Conservation (phyloP, 2,113 vertebrate species). For the Rattus rattus region DNA sequence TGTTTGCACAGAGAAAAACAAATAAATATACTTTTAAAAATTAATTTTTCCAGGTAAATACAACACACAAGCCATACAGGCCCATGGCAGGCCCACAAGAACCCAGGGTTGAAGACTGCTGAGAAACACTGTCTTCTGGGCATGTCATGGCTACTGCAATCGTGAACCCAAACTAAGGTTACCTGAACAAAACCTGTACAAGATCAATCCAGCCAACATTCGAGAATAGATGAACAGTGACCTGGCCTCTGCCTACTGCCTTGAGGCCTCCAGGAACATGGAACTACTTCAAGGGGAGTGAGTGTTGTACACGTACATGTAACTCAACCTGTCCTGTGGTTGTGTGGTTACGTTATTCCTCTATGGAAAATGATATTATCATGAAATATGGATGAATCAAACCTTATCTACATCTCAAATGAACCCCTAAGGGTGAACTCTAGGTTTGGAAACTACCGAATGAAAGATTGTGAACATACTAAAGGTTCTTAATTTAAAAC, state of each 20-base stretch:
- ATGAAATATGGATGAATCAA: slow-evolving; percentile 9
- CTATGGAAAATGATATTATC: not conserved
- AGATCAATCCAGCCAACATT: not conserved
- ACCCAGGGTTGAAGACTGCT: not conserved
- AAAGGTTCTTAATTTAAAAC: slow-evolving; percentile 21
- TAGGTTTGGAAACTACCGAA: not conserved
- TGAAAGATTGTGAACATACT: not conserved
- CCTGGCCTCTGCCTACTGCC: not conserved
- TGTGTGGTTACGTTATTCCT: not conserved
- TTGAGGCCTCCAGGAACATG: not conserved
- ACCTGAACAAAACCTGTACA: not conserved
- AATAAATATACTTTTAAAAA: not conserved
- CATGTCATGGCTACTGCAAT: not conserved
- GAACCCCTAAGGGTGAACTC: not conserved
- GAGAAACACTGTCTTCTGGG: not conserved
- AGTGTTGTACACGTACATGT: too few species aligned
- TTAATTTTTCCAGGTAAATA: not conserved
- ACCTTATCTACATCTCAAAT: slow-evolving; percentile 44
- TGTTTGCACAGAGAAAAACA: not conserved
- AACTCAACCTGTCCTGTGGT: not conserved
- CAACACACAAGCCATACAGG: not conserved
- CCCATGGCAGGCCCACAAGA: not conserved
- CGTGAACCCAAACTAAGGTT: not conserved
- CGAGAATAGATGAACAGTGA: not conserved
- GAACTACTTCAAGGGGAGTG: not conserved